Percentiles rank a stretch among this genome's conserved stretches.
These are phyloP conservation scores for Rhinopomastus cyanomelas DNA, from an alignment of 2,113 vertebrate genomes.

Conservation along the genomic window DNA sequence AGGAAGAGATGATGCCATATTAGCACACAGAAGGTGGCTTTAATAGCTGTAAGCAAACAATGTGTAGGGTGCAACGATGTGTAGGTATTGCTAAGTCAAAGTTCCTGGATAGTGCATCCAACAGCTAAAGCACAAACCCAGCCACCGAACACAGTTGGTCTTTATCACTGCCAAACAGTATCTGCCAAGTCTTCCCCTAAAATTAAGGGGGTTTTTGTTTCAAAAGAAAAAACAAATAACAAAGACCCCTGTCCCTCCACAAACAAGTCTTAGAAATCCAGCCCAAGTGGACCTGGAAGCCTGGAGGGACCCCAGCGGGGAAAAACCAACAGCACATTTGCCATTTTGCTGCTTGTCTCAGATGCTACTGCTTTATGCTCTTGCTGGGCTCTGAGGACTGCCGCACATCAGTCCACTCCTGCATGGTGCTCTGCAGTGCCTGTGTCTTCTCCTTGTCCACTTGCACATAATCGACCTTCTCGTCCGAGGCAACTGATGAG, in stretches of 20 bases:
- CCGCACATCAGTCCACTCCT: conserved; percentile 97
- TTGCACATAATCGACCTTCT: conserved; percentile 98
- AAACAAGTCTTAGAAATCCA: conserved; percentile 36
- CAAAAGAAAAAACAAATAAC: background rate
- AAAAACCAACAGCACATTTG: background rate
- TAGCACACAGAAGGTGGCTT: conserved; percentile 35
- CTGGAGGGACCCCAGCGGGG: accelerated
- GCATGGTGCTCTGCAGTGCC: conserved; percentile 97
- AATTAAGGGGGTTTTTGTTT: conserved; percentile 16
- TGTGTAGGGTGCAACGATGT: conserved; percentile 25
- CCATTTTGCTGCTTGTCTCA: background rate
- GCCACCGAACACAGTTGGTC: conserved; percentile 30
- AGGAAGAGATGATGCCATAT: conserved; percentile 9
- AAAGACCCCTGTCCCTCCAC: background rate
- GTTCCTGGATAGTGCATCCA: conserved; percentile 34
- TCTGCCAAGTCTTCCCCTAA: conserved; percentile 47
- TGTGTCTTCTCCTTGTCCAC: conserved; percentile 98
- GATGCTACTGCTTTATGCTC: conserved; percentile 78
- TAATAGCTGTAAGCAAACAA: conserved; percentile 29
- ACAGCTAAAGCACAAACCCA: conserved; percentile 41
- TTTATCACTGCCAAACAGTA: conserved; percentile 47
- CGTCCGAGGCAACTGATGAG: conserved; percentile 91
- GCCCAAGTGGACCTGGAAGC: background rate
- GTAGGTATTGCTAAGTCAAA: conserved; percentile 45
- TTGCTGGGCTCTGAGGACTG: conserved; percentile 92